Percentiles rank a stretch among this genome's conserved stretches.
Evolutionary conservation across 2,797 vertebrate species (phyloP).

Genomic region (Hippopotamyrus pictus): DNA sequence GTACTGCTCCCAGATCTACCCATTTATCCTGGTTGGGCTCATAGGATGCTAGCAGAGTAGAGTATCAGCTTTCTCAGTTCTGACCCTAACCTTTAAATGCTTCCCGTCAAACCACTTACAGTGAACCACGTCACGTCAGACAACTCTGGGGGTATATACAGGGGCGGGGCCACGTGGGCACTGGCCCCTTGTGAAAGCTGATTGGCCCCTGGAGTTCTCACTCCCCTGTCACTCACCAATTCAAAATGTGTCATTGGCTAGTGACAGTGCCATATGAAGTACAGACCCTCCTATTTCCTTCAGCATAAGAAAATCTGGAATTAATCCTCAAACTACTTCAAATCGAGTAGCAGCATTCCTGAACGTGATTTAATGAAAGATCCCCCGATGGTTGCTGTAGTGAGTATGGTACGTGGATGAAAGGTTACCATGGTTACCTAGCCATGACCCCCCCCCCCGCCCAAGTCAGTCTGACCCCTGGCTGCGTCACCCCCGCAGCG

Average conservation of each 20-base stretch:
- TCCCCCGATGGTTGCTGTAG: neutral
- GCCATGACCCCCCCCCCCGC: neutral
- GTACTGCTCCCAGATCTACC: neutral
- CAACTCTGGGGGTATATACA: neutral
- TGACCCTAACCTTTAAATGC: neutral
- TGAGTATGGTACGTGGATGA: neutral
- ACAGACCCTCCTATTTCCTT: neutral
- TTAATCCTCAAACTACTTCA: neutral
- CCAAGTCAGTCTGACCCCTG: neutral
- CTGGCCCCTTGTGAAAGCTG: neutral
- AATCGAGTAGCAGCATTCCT: neutral
- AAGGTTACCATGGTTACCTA: neutral
- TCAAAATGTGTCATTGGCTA: neutral
- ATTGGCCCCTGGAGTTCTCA: neutral
- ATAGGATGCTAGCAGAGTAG: neutral
- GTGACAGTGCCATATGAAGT: neutral
- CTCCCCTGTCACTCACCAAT: neutral
- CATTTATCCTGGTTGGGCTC: neutral
- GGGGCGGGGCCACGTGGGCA: neutral
- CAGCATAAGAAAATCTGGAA: neutral
- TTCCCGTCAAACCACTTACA: neutral
- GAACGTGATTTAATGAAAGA: neutral
- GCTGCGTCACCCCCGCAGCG: constrained; percentile 53
- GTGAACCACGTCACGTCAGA: neutral
- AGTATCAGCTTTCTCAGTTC: neutral